Conservation (phyloP, 2,113 vertebrate genomes). For the Sitta europaea region DNA sequence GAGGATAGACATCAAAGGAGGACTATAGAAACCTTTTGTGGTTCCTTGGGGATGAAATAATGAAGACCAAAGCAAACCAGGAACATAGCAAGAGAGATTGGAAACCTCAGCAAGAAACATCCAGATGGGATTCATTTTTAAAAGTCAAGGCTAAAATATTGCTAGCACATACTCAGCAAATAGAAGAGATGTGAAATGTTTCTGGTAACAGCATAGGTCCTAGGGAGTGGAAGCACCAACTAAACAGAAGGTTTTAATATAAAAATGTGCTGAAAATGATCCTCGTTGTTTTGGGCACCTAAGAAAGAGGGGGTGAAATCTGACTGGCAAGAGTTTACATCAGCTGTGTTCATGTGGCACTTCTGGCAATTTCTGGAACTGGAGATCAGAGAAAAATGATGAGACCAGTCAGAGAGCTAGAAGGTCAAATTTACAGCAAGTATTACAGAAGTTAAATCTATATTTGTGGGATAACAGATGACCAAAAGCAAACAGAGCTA, state of each 20-base stretch:
- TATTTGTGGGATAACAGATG: slow-evolving; percentile 37
- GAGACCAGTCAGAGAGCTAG: neutral
- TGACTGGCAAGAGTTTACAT: neutral
- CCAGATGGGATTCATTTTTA: slow-evolving; percentile 59
- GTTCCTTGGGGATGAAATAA: slow-evolving; percentile 57
- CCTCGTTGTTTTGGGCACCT: neutral
- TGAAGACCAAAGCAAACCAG: slow-evolving; percentile 53
- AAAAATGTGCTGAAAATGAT: neutral
- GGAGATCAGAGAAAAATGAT: slow-evolving; percentile 26
- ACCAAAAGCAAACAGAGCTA: slow-evolving; percentile 1
- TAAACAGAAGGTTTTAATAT: slow-evolving; percentile 27
- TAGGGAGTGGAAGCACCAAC: neutral
- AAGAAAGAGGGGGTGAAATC: neutral
- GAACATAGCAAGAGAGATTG: neutral
- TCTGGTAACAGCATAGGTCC: slow-evolving; percentile 1
- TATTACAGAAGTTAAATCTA: slow-evolving; percentile 50
- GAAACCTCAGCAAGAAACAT: slow-evolving; percentile 55
- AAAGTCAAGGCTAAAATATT: slow-evolving; percentile 46
- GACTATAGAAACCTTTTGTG: neutral
- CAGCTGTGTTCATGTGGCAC: neutral
- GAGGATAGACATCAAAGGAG: slow-evolving; percentile 47
- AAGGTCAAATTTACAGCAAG: slow-evolving; percentile 47
- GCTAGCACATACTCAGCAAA: slow-evolving; percentile 42
- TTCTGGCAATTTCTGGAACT: slow-evolving; percentile 31
- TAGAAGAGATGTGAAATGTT: slow-evolving; percentile 2